These are phyloP conservation scores for Drosophila virilis DNA, from an alignment of 1,140 invertebrate genomes.

Conservation along the genomic window DNA sequence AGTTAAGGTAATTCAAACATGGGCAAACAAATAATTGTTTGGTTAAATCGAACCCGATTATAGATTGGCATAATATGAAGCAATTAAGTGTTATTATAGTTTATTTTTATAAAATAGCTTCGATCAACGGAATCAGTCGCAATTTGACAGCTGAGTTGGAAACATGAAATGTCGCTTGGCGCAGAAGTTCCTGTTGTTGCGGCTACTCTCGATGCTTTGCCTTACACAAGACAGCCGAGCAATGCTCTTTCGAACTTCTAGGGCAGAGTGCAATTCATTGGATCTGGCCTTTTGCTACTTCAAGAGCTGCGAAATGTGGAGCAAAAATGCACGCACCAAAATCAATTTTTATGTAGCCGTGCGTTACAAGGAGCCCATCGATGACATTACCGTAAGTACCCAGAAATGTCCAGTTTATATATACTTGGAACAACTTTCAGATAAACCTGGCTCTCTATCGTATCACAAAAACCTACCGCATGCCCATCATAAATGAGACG, in stretches of 20 bases:
- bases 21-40: no score
- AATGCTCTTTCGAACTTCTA: neutral
- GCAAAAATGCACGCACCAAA: conserved; percentile 17
- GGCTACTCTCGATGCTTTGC: neutral
- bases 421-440: neutral
- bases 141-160: neutral
- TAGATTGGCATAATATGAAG: neutral
- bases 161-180: neutral
- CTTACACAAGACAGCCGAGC: neutral
- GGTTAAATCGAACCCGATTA: neutral
- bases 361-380: conserved; percentile 34
- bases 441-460: conserved; percentile 20
- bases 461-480: conserved; percentile 14
- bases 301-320: conserved; percentile 38
- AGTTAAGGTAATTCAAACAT: no score
- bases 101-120: neutral
- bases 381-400: conserved; percentile 53
- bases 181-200: neutral
- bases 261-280: conserved; percentile 30
- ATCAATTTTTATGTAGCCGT: conserved; percentile 37
- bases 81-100: no score
- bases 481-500: conserved; percentile 55
- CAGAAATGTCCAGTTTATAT: no score
- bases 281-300: conserved; percentile 31
- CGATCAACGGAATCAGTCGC: neutral